Evolutionary conservation across 2,888 invertebrate species (phyloP), one percentile per base, ranked within the genome.

Genomic region (Carterocephalus palaemon): DNA sequence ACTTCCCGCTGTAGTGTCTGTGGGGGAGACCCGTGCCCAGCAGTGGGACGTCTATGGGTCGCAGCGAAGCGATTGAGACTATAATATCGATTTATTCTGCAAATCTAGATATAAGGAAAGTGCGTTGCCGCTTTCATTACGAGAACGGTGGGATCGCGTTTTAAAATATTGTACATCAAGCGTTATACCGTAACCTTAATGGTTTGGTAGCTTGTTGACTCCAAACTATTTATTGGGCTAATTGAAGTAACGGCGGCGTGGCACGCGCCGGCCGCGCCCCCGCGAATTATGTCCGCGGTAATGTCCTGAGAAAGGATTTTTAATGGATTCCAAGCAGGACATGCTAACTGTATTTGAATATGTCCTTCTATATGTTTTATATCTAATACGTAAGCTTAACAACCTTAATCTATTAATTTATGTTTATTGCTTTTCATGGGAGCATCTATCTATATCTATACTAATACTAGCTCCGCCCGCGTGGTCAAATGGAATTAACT

Each of bases 101-200:
- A 24, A 52, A 57, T 65, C 68, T 72, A 70, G 71, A 57, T 57
- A 40, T 38, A 50, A 53, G 49, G 60, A 68, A 73, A 68, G 75
- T 67, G 56, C 54, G 46, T n/a, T n/a, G n/a, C n/a, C n/a, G n/a
- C n/a, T n/a, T 45, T 57, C 54, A 57, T 52, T 52, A 46, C 53
- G 51, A 70, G 58, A 63, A 75, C 69, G 65, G 49, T 63, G 51
- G 52, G 59, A 67, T 78, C 59, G 77, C 80, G 80, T 80, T 81
- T 62, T 72, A 75, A 81, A 82, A 75, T 76, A 81, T 77, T 81
- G 73, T 84, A 77, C 77, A 83, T 80, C 82, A 78, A 65, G 67
- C 68, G 61, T 69, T 75, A 75, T 79, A 82, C 75, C 74, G 71
- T 80, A 78, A 81, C 76, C 70, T 74, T 77, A 74, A 75, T 75